These are phyloP conservation scores for Actinemys pallida DNA, from an alignment of 2,113 vertebrate species.

Conservation along the genomic window DNA sequence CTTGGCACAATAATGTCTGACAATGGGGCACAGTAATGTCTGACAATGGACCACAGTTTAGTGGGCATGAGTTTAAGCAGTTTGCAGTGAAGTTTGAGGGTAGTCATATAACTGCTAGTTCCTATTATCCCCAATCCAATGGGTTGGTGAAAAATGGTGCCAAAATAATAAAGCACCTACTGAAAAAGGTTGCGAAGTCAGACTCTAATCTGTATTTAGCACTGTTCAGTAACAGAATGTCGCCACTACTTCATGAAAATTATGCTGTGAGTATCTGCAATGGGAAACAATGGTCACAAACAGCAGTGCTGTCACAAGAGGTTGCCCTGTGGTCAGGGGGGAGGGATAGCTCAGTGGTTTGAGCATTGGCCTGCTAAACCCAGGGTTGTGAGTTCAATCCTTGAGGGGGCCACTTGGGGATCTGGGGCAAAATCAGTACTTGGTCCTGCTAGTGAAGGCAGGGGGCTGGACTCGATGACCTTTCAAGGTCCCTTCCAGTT, in stretches of 20 bases:
- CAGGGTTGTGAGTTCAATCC: too few relatives aligned
- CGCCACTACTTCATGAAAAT: neutral
- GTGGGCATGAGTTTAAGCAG: neutral
- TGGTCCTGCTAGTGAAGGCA: too few relatives aligned
- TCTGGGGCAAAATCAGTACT: too few relatives aligned
- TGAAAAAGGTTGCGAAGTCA: neutral
- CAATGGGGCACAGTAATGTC: neutral
- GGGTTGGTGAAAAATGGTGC: neutral
- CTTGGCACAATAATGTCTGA: neutral
- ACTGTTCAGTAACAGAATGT: neutral
- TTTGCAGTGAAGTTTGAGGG: neutral
- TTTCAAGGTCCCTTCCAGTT: too few relatives aligned
- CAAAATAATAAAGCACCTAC: too few relatives aligned
- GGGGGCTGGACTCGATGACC: too few relatives aligned
- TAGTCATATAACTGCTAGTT: too few relatives aligned
- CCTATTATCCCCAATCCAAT: too few relatives aligned
- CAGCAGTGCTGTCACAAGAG: neutral
- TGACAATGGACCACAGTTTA: neutral
- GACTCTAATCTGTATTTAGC: neutral
- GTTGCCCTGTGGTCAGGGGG: neutral
- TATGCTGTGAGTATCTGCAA: neutral
- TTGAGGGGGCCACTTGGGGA: too few relatives aligned
- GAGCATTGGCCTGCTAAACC: too few relatives aligned
- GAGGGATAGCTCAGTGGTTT: too few relatives aligned
- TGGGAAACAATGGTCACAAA: neutral